phyloP scores from a whole-genome alignment of 2,797 vertebrate genomes.

The Pipistrellus kuhlii region DNA sequence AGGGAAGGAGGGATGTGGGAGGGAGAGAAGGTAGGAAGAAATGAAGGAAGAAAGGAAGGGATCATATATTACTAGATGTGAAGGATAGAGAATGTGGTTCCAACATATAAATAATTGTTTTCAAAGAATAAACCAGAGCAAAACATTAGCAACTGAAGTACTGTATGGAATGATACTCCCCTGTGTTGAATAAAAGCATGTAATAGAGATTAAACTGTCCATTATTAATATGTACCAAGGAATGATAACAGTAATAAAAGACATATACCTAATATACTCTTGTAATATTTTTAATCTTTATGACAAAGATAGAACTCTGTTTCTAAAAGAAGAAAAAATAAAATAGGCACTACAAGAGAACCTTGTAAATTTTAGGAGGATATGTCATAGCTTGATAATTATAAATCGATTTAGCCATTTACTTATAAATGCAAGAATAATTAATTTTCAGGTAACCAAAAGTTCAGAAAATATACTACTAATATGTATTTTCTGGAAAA shows the following conservation, averaged over 20 bases:
- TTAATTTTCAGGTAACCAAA: background rate
- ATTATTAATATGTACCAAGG: background rate
- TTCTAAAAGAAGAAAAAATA: background rate
- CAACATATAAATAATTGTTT: background rate
- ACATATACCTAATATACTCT: background rate
- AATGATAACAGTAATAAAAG: background rate
- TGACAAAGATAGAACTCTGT: background rate
- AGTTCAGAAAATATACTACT: background rate
- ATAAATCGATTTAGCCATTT: background rate
- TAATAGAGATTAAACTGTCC: background rate
- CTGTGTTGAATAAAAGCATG: background rate
- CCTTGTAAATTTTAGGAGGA: background rate
- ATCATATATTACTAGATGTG: background rate
- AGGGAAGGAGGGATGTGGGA: accelerated
- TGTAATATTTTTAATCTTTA: background rate
- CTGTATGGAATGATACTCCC: background rate
- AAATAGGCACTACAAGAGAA: background rate
- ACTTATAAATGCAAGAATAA: background rate
- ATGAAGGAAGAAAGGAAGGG: background rate
- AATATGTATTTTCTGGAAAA: background rate
- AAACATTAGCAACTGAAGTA: background rate
- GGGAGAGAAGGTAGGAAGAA: no score
- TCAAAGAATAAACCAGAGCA: background rate
- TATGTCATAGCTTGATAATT: background rate
- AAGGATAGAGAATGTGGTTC: background rate